Evolutionary conservation across 1,140 invertebrate species (phyloP), one percentile per base, ranked within the genome.

Genomic region (Leptinotarsa undecemlineata): DNA sequence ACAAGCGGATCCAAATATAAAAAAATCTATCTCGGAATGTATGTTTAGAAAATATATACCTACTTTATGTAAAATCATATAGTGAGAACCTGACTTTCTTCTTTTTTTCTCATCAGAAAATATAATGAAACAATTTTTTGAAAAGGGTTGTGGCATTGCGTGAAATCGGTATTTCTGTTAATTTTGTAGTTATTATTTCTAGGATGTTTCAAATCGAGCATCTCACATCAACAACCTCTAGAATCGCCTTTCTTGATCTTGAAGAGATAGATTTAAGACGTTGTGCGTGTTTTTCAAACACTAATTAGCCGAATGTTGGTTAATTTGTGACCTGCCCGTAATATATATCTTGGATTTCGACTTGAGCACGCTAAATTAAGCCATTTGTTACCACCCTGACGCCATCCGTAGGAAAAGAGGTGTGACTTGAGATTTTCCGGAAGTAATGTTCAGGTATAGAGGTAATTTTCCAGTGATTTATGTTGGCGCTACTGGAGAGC

Each of bases 401-500:
- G 19, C 19, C 68, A 20, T 60, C 48, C 48, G 26, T 33, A 60
- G 68, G 48, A 60, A 70, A 70, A 70, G 68, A 70, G 68, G 68
- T 60, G 68, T 26, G 68, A 70, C 68, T 70, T 60, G 47, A 70
- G 68, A 70, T 70, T 70, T 70, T 51, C 42, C 68, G 68, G 68
- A 70, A 70, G 68, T 47, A 70, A 70, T 70, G 68, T 70, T 70
- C 68, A 70, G 48, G 68, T 70, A 60, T 51, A 70, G 68, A 70
- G 68, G 68, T 70, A 70, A 70, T 70, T 70, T 70, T 60, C n/a
- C 17, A 11, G 47, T 21, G 68, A 70, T 70, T 70, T 70, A 70
- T 70, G 47, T 15, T 33, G n/a, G 66, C 21, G 33, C 51, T 57
- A n/a, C 51, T 57, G 51, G 51, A 57, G 51, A 57, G 51, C 51